A percentile compares a stretch with the other conserved stretches of the same genome.
These are phyloP conservation scores for Hapalemur alaotrensis DNA, from an alignment of 2,797 vertebrate species.

Conservation along the genomic window DNA sequence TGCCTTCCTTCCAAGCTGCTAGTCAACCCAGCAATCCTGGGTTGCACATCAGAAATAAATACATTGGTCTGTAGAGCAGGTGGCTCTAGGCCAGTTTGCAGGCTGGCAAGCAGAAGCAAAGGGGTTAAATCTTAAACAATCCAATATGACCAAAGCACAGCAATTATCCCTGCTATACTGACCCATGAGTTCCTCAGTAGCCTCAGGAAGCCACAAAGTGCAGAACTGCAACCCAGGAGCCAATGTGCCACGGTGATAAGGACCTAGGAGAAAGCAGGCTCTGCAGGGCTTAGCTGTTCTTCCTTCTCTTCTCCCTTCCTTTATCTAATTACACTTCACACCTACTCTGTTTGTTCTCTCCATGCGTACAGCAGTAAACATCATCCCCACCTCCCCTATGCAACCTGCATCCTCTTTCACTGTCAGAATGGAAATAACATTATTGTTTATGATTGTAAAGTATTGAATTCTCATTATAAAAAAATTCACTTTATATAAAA, in stretches of 20 bases:
- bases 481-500: slow-evolving; percentile 16
- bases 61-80: background rate
- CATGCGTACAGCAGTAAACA: background rate
- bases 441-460: slow-evolving; percentile 7
- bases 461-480: slow-evolving; percentile 5
- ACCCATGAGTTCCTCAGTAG: slow-evolving; percentile 54
- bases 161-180: slow-evolving; percentile 26
- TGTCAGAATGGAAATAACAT: slow-evolving; percentile 12
- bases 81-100: slow-evolving; percentile 11
- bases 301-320: background rate
- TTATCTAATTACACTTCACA: background rate
- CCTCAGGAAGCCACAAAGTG: slow-evolving; percentile 51
- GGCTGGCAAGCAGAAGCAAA: slow-evolving; percentile 54
- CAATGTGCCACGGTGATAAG: slow-evolving; percentile 33
- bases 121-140: slow-evolving; percentile 66
- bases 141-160: background rate
- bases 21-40: slow-evolving; percentile 52
- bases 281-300: background rate
- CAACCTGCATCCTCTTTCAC: background rate
- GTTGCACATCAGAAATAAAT: slow-evolving; percentile 53
- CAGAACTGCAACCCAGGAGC: slow-evolving; percentile 12
- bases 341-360: background rate
- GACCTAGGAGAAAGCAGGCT: slow-evolving; percentile 42
- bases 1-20: slow-evolving; percentile 38
- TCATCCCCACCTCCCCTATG: background rate